Percentiles rank a stretch among this genome's conserved stretches.
phyloP scores from a whole-genome alignment of 1,140 invertebrate species.

The Eueides isabella region DNA sequence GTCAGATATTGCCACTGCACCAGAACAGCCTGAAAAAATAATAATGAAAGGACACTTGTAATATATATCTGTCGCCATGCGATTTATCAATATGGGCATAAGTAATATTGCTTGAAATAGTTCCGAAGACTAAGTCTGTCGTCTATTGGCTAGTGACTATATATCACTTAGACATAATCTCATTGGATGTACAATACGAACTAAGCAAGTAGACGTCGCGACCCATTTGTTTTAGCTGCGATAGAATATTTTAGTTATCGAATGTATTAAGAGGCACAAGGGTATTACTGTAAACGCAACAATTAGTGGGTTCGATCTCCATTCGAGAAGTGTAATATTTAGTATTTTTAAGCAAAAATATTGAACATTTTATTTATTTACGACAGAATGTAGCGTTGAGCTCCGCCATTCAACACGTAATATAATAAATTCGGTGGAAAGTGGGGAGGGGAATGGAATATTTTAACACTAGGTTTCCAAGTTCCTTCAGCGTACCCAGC shows the following conservation, averaged over 20 bases:
- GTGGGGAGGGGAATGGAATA: too few species aligned
- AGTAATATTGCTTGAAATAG: neutral
- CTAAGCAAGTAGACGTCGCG: neutral
- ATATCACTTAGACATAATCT: neutral
- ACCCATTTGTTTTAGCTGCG: neutral
- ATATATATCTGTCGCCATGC: too few species aligned
- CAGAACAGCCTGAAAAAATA: too few species aligned
- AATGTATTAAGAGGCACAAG: neutral
- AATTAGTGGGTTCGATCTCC: too few species aligned
- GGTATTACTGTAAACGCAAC: too few species aligned
- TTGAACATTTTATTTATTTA: too few species aligned
- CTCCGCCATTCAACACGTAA: neutral
- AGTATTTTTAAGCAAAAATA: too few species aligned
- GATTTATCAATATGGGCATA: neutral
- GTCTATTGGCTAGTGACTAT: neutral
- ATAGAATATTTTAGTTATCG: neutral
- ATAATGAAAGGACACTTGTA: too few species aligned
- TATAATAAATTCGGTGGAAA: neutral
- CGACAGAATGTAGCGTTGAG: neutral
- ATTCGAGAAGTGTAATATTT: too few species aligned
- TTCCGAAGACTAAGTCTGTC: neutral
- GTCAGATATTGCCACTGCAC: too few species aligned
- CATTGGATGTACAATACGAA: neutral
- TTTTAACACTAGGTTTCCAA: too few species aligned
- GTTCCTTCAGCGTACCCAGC: too few species aligned